Evolutionary conservation across 1,140 invertebrate genomes (phyloP), one percentile per base, ranked within the genome.

Genomic region (Leptinotarsa lineolata): DNA sequence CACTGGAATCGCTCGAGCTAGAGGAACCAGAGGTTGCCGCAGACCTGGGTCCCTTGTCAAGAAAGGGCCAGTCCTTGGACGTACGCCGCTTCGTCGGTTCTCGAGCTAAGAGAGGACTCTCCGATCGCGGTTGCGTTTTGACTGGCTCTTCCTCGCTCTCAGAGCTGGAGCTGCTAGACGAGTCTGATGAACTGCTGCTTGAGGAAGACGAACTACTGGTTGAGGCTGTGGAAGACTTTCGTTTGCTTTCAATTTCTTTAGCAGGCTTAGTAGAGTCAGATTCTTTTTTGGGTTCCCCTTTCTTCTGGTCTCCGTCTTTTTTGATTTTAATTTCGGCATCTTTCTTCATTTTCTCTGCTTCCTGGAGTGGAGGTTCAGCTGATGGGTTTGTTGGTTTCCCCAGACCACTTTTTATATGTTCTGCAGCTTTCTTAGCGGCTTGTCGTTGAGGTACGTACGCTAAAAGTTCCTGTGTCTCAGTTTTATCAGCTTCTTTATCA

Each of bases 381-480:
- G 78, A 15, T 13, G 77, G 24, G n/a, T 75, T n/a, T 21, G 68
- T 58, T 5, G 88, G 86, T 76, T 92, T 92, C 22, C 87, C 89
- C 69, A 93, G 85, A 59, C 92, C 92, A 84, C 92, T 94, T 80
- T 95, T 95, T 58, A 96, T 93, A 80, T 95, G 94, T 78, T 94
- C 94, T 13, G 93, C 93, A 3, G 94, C 94, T 84, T 96, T 96
- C 82, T 95, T 95, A 46, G 95, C 95, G 4, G 95, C 95, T 85
- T 95, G 93, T 54, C 95, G 85, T 82, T 96, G 94, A 1, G 95
- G 95, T 48, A 96, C 95, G 85, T 95, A 94, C 2, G 93, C 90
- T 18, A 95, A 85, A 75, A 93, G 90, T 80, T 94, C 93, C 72
- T 88, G 88, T 69, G 59, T 76, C 59, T 88, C 88, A 74, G 88